Conservation (phyloP, 2,797 vertebrate genomes). For the Apodemus agrarius region DNA sequence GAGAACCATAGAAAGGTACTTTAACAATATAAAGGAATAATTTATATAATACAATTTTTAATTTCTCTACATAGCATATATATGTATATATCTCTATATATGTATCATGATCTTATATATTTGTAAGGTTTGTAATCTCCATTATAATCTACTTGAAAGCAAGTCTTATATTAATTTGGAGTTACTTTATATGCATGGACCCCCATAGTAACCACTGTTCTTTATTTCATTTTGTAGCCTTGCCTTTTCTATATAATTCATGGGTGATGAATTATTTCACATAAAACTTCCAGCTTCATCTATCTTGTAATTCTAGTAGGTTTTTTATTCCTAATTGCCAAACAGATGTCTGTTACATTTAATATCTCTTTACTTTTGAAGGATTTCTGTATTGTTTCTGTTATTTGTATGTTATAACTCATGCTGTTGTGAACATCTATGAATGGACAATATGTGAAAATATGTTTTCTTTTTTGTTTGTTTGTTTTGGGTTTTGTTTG, state of each 20-base stretch:
- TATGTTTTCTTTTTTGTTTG: not conserved
- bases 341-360: not conserved
- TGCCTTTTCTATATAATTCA: not conserved
- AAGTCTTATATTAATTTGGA: not conserved
- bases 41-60: not conserved
- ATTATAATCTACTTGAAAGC: not conserved
- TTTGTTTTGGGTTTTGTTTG: no score
- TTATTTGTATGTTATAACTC: not conserved
- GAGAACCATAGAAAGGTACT: not conserved
- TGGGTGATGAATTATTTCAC: not conserved
- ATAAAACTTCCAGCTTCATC: not conserved
- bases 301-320: not conserved
- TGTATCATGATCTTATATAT: not conserved
- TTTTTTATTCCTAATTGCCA: not conserved
- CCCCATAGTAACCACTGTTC: not conserved
- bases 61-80: not conserved
- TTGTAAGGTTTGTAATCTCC: not conserved
- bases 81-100: not conserved
- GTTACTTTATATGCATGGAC: not conserved
- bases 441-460: not conserved
- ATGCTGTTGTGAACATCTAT: constrained; percentile 18
- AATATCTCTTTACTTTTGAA: not conserved
- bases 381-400: not conserved
- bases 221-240: not conserved
- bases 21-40: not conserved